Conservation (phyloP, 2,113 vertebrate species). For the Pterophyllum scalare region DNA sequence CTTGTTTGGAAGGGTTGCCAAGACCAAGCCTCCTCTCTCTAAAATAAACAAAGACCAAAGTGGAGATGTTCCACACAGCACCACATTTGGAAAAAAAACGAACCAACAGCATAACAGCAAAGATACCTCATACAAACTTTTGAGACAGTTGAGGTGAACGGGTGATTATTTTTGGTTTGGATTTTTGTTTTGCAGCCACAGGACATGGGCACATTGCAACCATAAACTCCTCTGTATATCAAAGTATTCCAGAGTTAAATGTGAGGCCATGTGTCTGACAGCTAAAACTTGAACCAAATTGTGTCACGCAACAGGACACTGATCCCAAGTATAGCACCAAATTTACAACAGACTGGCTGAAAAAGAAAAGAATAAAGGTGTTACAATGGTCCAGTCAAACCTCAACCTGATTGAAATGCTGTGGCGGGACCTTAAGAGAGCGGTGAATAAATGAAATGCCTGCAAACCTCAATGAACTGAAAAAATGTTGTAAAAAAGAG, state of each 20-base stretch:
- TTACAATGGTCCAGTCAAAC: neutral
- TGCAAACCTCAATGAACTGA: neutral
- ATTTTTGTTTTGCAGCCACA: neutral
- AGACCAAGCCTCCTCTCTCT: neutral
- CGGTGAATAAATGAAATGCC: neutral
- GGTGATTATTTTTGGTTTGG: neutral
- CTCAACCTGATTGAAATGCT: neutral
- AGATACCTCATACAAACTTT: neutral
- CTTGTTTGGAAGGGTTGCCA: neutral
- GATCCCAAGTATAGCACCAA: neutral
- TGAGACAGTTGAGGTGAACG: neutral
- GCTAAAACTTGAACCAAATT: neutral
- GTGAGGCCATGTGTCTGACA: no score
- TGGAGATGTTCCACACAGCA: neutral
- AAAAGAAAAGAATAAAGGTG: neutral
- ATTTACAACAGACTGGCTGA: neutral
- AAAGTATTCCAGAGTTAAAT: no score
- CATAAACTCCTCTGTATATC: neutral
- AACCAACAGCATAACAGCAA: neutral
- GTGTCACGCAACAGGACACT: neutral
- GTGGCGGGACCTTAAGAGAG: neutral
- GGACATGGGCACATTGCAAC: neutral
- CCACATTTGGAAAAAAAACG: no score
- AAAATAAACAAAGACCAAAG: neutral
- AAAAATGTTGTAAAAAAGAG: no score